A percentile compares a stretch with the other conserved stretches of the same genome.
Evolutionary conservation across 1,140 invertebrate species (phyloP).

Genomic region (Drepana arcuata): DNA sequence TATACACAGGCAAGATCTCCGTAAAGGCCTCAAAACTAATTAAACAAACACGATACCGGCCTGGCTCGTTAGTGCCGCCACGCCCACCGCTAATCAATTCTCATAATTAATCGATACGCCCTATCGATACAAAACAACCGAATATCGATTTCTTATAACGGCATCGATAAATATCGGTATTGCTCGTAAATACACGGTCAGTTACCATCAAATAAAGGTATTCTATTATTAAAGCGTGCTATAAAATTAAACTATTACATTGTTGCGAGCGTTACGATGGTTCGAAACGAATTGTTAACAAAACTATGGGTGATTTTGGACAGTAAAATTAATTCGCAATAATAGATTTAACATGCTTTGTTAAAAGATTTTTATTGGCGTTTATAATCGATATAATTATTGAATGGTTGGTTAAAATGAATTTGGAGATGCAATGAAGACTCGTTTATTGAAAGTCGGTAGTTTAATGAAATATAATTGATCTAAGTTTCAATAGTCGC

Average conservation of each 20-base stretch:
- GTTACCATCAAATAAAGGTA: slow-evolving; percentile 4
- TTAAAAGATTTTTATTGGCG: slow-evolving; percentile 4
- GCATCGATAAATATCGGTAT: slow-evolving; percentile 25
- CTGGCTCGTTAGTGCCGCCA: slow-evolving; percentile 33
- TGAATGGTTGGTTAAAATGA: no score
- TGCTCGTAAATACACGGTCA: slow-evolving; percentile 13
- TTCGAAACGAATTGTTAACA: slow-evolving; percentile 30
- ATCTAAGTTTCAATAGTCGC: no score
- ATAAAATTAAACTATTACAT: slow-evolving; percentile 8
- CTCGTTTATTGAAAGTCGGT: no score
- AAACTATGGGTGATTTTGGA: slow-evolving; percentile 26
- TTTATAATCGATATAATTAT: neutral
- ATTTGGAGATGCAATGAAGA: no score
- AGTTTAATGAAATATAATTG: no score
- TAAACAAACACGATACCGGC: slow-evolving; percentile 47
- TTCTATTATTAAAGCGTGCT: slow-evolving; percentile 8
- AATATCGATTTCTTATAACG: slow-evolving; percentile 41
- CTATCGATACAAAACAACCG: slow-evolving; percentile 20
- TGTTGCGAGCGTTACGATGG: slow-evolving; percentile 13
- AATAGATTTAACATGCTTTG: slow-evolving; percentile 13
- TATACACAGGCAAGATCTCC: slow-evolving; percentile 10
- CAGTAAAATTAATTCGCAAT: slow-evolving; percentile 26
- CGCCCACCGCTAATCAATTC: slow-evolving; percentile 53
- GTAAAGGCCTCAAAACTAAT: slow-evolving; percentile 31
- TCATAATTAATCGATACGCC: slow-evolving; percentile 48